phyloP scores from a whole-genome alignment of 2,888 invertebrate species.

The Lydus trimaculatus region DNA sequence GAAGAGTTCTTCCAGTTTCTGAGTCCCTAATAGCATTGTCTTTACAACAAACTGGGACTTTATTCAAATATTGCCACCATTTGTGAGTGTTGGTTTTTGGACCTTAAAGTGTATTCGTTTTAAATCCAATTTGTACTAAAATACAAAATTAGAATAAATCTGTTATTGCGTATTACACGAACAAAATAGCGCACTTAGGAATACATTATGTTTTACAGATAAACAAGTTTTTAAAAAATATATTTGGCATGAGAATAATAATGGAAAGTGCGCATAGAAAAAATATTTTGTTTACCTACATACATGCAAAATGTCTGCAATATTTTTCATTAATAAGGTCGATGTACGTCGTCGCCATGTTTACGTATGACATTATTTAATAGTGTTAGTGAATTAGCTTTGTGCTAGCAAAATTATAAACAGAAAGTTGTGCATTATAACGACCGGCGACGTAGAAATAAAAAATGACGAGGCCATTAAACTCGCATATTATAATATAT shows the following conservation, averaged over 20 bases:
- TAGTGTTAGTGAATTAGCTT: slow-evolving; percentile 39
- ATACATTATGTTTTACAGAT: neutral
- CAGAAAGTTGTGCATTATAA: slow-evolving; percentile 28
- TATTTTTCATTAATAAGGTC: slow-evolving; percentile 36
- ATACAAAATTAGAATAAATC: neutral
- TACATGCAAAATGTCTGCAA: slow-evolving; percentile 33
- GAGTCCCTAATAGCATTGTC: too few species aligned
- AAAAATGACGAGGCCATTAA: slow-evolving; percentile 39
- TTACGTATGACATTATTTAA: slow-evolving; percentile 42
- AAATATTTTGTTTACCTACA: slow-evolving; percentile 27
- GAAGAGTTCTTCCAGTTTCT: too few species aligned
- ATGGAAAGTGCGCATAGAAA: slow-evolving; percentile 19
- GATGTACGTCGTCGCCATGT: slow-evolving; percentile 34
- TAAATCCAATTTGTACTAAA: neutral
- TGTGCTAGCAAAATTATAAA: slow-evolving; percentile 34
- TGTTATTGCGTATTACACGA: neutral
- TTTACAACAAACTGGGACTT: too few species aligned
- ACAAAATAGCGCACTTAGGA: neutral
- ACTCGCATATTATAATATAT: slow-evolving; percentile 27
- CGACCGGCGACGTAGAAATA: slow-evolving; percentile 28
- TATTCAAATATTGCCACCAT: too few species aligned
- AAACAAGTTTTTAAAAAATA: slow-evolving; percentile 2
- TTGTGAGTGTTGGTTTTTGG: too few species aligned
- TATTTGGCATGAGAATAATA: slow-evolving; percentile 15
- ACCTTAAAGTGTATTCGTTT: too few species aligned